phyloP scores from a whole-genome alignment of 1,140 invertebrate genomes.

The Drosophila tsacasi region DNA sequence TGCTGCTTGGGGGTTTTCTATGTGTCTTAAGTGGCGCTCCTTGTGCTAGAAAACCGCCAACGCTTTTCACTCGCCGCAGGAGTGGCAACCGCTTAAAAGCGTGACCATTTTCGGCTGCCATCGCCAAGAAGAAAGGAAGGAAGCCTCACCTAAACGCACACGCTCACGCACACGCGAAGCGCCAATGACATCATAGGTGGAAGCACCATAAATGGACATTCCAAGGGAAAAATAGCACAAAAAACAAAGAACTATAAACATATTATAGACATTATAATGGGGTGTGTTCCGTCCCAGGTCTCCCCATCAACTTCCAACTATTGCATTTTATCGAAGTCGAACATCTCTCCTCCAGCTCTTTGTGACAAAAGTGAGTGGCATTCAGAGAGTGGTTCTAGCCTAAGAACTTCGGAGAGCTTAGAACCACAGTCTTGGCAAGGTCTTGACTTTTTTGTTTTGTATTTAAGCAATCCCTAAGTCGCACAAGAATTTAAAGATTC shows the following conservation, averaged over 20 bases:
- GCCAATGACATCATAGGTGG: slow-evolving; percentile 45
- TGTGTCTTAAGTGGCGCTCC: slow-evolving; percentile 29
- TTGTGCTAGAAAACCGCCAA: slow-evolving; percentile 33
- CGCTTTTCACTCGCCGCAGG: slow-evolving; percentile 39
- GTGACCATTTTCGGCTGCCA: slow-evolving; percentile 71
- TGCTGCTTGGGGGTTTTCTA: not conserved
- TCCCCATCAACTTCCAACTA: slow-evolving; percentile 15
- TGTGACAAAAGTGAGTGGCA: not conserved
- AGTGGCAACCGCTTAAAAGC: slow-evolving; percentile 54
- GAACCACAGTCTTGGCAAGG: not conserved
- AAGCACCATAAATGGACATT: slow-evolving; percentile 51
- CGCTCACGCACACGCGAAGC: slow-evolving; percentile 27
- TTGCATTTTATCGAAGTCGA: slow-evolving; percentile 21
- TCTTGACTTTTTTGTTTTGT: not conserved
- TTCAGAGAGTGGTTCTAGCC: not conserved
- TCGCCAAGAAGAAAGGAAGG: slow-evolving; percentile 44
- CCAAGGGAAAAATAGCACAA: not conserved
- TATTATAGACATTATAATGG: slow-evolving; percentile 2
- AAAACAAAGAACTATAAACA: not conserved
- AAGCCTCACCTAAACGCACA: slow-evolving; percentile 58
- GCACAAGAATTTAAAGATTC: not conserved
- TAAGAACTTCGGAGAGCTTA: not conserved
- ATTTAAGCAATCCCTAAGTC: not conserved
- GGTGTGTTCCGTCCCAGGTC: slow-evolving; percentile 23
- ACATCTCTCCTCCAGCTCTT: slow-evolving; percentile 7